Evolutionary conservation across 2,113 vertebrate species (phyloP).

Genomic region (Hydrolagus affinis): DNA sequence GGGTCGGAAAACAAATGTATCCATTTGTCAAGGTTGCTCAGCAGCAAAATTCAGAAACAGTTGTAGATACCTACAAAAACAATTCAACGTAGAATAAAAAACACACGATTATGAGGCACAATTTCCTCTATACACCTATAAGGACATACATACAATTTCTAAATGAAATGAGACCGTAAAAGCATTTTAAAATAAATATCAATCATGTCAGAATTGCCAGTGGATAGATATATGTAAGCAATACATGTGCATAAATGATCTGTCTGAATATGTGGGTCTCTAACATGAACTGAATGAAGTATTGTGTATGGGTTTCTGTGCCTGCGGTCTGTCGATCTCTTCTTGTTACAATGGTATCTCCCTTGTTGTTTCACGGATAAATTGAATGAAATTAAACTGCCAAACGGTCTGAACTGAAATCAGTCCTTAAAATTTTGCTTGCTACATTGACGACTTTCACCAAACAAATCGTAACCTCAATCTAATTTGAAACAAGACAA

Average conservation of each 20-base stretch:
- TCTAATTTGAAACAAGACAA: constrained; percentile 32
- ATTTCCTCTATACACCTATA: neutral
- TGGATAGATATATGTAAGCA: neutral
- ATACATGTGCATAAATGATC: neutral
- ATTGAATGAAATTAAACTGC: constrained; percentile 33
- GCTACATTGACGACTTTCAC: constrained; percentile 31
- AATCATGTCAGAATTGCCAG: no score
- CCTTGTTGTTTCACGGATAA: constrained; percentile 32
- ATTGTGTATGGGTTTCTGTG: constrained; percentile 15
- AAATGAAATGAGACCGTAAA: no score
- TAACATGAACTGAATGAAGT: constrained; percentile 9
- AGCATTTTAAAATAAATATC: no score
- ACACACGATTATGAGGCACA: neutral
- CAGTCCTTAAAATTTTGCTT: constrained; percentile 30
- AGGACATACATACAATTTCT: neutral
- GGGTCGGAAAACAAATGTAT: neutral
- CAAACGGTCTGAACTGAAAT: constrained; percentile 30
- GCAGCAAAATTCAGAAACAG: neutral
- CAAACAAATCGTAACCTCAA: constrained; percentile 31
- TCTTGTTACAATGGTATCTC: constrained; percentile 22
- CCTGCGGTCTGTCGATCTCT: constrained; percentile 21
- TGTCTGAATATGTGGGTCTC: no score
- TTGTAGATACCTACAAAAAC: neutral
- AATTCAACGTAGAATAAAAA: neutral
- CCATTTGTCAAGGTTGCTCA: neutral